phyloP scores from a whole-genome alignment of 1,140 invertebrate genomes.

The Orussus abietinus region DNA sequence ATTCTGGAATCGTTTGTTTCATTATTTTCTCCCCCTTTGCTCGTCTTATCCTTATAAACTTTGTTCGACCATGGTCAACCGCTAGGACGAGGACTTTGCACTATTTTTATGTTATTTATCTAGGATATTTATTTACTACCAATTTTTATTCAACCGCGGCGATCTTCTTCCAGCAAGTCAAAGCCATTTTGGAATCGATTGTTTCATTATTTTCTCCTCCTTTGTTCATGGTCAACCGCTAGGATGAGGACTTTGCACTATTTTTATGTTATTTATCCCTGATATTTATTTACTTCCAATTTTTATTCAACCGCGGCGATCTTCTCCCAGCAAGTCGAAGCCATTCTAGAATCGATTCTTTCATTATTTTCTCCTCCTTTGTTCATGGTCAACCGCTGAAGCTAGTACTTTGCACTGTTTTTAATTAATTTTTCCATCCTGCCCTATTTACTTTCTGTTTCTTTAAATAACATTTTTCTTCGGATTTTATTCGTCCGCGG shows the following conservation, averaged over 20 bases:
- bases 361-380: slow-evolving; percentile 2
- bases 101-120: slow-evolving; percentile 1
- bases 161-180: slow-evolving; percentile 46
- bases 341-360: slow-evolving; percentile 34
- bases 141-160: slow-evolving; percentile 38
- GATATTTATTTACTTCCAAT: too few relatives aligned
- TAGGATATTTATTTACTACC: too few relatives aligned
- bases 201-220: too few relatives aligned
- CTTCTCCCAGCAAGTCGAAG: slow-evolving; percentile 44
- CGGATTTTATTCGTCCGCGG: too few relatives aligned
- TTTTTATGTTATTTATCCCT: slow-evolving; percentile 1
- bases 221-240: too few relatives aligned
- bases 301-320: slow-evolving; percentile 38
- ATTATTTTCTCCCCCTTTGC: slow-evolving; percentile 2
- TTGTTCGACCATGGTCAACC: too few relatives aligned
- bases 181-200: slow-evolving; percentile 33
- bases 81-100: too few relatives aligned
- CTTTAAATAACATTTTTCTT: too few relatives aligned
- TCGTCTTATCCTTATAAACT: slow-evolving; percentile 1
- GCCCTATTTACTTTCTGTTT: too few relatives aligned
- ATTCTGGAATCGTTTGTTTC: slow-evolving; percentile 30
- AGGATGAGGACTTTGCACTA: neutral
- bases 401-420: slow-evolving; percentile 12
- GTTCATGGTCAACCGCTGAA: slow-evolving; percentile 5
- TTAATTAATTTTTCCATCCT: too few relatives aligned